Evolutionary conservation across 2,113 vertebrate genomes (phyloP).

Genomic region (Gambusia holbrooki): DNA sequence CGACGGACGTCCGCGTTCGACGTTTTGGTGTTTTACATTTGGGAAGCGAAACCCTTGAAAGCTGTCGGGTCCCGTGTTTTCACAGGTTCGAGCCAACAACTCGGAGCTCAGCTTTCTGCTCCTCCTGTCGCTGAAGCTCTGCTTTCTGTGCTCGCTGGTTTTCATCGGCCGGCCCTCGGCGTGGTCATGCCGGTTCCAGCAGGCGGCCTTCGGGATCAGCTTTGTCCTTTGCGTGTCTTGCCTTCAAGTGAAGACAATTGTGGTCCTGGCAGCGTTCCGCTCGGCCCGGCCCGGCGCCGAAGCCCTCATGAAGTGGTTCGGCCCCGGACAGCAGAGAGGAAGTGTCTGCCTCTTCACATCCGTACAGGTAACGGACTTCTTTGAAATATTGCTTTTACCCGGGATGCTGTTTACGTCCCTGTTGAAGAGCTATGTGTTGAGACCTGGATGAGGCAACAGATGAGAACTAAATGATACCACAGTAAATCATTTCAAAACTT

Average conservation of each 20-base stretch:
- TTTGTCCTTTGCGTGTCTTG: conserved; percentile 80
- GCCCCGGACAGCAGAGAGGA: conserved; percentile 73
- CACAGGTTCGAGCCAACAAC: conserved; percentile 78
- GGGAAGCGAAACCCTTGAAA: not conserved
- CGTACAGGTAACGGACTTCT: conserved; percentile 50
- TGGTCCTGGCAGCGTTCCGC: conserved; percentile 76
- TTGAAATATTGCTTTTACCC: no score
- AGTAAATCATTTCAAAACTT: no score
- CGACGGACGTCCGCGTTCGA: not conserved
- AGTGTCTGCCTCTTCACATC: conserved; percentile 64
- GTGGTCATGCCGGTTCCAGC: conserved; percentile 78
- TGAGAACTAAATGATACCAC: not conserved
- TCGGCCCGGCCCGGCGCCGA: conserved; percentile 68
- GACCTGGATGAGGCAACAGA: not conserved
- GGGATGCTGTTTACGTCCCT: not conserved
- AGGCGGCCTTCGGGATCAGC: conserved; percentile 79
- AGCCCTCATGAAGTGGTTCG: conserved; percentile 75
- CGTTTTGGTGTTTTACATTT: not conserved
- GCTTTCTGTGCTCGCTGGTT: conserved; percentile 79
- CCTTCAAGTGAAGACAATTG: conserved; percentile 79
- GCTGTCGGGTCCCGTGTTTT: not conserved
- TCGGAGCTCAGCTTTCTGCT: conserved; percentile 81
- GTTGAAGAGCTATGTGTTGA: not conserved
- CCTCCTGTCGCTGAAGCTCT: conserved; percentile 77
- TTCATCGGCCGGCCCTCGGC: conserved; percentile 75